These are phyloP conservation scores for Eudyptes chrysolophus DNA, from an alignment of 2,113 vertebrate genomes.

Conservation along the genomic window DNA sequence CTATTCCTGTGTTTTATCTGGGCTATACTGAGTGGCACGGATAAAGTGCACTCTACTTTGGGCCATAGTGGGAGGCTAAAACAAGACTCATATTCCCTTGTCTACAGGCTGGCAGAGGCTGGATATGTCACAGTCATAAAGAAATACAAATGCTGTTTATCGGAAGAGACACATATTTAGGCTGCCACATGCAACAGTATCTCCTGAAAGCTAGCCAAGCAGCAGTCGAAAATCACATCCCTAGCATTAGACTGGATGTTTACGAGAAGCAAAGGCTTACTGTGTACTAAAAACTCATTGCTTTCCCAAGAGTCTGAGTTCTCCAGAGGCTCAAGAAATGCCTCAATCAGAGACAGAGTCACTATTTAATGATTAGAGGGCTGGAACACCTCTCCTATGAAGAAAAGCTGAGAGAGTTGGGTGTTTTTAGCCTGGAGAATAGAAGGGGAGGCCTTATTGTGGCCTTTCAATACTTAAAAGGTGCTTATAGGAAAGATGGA, in stretches of 20 bases:
- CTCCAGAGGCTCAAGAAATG: neutral
- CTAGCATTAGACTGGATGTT: neutral
- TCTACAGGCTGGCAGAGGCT: neutral
- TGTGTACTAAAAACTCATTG: neutral
- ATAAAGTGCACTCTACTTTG: neutral
- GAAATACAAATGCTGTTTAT: conserved; percentile 22
- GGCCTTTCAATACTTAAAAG: neutral
- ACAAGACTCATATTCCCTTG: neutral
- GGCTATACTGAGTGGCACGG: neutral
- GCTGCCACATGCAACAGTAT: neutral
- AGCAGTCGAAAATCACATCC: neutral
- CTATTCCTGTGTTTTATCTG: neutral
- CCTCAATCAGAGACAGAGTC: neutral
- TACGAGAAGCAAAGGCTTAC: neutral
- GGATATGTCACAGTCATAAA: neutral
- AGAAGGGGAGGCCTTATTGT: neutral
- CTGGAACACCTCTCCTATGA: neutral
- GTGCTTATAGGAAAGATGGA: neutral
- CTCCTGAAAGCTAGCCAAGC: neutral
- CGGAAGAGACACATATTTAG: neutral
- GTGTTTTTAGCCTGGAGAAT: neutral
- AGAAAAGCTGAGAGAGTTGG: neutral
- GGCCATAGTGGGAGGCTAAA: neutral
- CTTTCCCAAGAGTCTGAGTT: neutral
- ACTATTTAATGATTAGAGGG: neutral